Evolutionary conservation across 1,140 invertebrate species (phyloP).

Genomic region (Anoplophora glabripennis): DNA sequence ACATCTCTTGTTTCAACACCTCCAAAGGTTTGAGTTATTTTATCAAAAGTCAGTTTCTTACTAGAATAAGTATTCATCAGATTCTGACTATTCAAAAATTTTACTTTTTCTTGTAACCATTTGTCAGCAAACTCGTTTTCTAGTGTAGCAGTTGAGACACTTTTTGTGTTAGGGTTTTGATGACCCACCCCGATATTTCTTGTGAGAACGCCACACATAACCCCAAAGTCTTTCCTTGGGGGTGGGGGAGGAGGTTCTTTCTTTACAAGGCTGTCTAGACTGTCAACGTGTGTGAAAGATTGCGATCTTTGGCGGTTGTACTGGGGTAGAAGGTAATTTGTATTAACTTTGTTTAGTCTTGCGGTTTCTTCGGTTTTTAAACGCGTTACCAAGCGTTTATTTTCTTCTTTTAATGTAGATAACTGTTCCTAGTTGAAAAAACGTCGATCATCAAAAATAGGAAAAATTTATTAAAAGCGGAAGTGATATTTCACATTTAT

Average conservation of each 20-base stretch:
- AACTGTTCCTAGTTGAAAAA: constrained; percentile 53
- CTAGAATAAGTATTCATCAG: constrained; percentile 25
- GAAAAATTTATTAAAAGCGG: no score
- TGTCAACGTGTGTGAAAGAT: constrained; percentile 33
- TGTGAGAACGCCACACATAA: constrained; percentile 64
- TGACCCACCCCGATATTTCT: constrained; percentile 63
- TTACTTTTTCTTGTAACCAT: constrained; percentile 44
- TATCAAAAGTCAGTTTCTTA: constrained; percentile 36
- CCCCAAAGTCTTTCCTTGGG: constrained; percentile 61
- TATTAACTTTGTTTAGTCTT: constrained; percentile 49
- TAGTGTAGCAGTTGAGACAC: constrained; percentile 42
- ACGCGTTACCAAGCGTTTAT: constrained; percentile 61
- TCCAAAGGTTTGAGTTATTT: constrained; percentile 42
- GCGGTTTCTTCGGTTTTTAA: constrained; percentile 51
- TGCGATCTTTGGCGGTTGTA: constrained; percentile 32
- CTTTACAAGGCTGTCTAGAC: constrained; percentile 20
- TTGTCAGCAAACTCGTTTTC: constrained; percentile 37
- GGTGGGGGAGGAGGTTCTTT: constrained; percentile 30
- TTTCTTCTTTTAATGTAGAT: constrained; percentile 70
- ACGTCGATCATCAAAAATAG: no score
- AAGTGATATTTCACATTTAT: no score
- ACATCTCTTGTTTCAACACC: constrained; percentile 40
- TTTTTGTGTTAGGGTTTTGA: constrained; percentile 48
- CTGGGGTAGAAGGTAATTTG: constrained; percentile 31
- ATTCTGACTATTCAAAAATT: constrained; percentile 35